Evolutionary conservation across 92 coral and sea anemone species (phyloP), one percentile per base, ranked within the genome.

Genomic region (Siderastrea radians): DNA sequence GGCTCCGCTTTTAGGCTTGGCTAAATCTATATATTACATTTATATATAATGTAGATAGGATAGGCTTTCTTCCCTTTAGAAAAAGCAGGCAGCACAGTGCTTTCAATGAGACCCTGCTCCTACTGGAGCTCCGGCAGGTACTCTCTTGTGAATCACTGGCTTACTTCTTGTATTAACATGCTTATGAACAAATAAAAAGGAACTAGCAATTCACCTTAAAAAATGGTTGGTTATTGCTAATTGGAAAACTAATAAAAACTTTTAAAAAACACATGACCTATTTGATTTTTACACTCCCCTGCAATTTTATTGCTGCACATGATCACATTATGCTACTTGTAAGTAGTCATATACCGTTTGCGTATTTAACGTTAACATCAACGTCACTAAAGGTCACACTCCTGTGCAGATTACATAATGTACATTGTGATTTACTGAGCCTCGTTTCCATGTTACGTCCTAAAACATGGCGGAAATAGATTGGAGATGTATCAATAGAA

Each of bases 301-400:
- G 49, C 51, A 51, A 68, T 68, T 68, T 68, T 68, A 68, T 46
- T 16, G 51, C 74, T 11, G 65, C 13, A 26, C 38, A 26, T 26
- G 38, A 26, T 26, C 38, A 17, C 15, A 60, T 26, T 17, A 60
- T 13, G 65, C 65, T 60, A 60, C 65, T 26, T 26, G 38, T 26
- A 60, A 60, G 65, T 60, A 60, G 26, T 60, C 15, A 17, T 11
- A 60, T 60, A 60, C 17, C 65, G 19, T 60, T 60, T 60, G 65
- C 65, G 5, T 16, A 60, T 60, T 60, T 15, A 60, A 60, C 55
- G 8, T 64, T 6, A n/a, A 19, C 45, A n/a, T 64, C 68, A 64
- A 15, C 43, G 68, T 64, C 68, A 64, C 44, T 64, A 64, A 64
- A 64, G 69, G 69, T 64, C 69, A 15, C 69, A 64, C 69, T 64